Evolutionary conservation across 2,113 vertebrate species (phyloP).

Genomic region (Eurystomus gularis): DNA sequence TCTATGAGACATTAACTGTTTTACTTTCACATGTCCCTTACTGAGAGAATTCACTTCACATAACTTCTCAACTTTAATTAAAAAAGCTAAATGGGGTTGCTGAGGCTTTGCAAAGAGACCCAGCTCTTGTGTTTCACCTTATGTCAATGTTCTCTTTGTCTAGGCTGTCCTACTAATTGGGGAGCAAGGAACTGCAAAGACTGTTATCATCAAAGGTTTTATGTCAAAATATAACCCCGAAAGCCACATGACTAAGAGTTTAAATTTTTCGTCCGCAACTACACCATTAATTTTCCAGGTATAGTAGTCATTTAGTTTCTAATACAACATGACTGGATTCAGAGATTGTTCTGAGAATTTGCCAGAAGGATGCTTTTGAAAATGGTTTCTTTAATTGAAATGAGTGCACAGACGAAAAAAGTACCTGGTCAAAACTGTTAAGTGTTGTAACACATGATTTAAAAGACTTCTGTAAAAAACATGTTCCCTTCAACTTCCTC

Average conservation of each 20-base stretch:
- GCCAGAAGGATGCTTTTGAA: background rate
- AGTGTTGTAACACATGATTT: background rate
- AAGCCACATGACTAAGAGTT: slow-evolving; percentile 82
- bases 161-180: slow-evolving; percentile 94
- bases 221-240: slow-evolving; percentile 92
- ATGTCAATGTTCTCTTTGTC: slow-evolving; percentile 1
- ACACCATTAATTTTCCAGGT: slow-evolving; percentile 97
- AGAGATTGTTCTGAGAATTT: background rate
- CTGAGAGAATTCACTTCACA: background rate
- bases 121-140: background rate
- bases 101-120: background rate
- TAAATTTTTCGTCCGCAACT: slow-evolving; percentile 96
- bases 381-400: background rate
- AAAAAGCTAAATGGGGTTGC: background rate
- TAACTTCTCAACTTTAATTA: background rate
- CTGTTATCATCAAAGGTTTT: slow-evolving; percentile 91
- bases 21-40: background rate
- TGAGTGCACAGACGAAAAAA: background rate
- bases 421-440: background rate
- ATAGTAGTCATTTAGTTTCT: background rate
- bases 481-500: background rate
- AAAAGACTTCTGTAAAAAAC: background rate
- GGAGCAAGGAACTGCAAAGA: slow-evolving; percentile 96
- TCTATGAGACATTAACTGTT: background rate
- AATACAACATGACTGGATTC: background rate